These are phyloP conservation scores for Thomomys bottae DNA, from an alignment of 2,113 vertebrate genomes.

Conservation along the genomic window DNA sequence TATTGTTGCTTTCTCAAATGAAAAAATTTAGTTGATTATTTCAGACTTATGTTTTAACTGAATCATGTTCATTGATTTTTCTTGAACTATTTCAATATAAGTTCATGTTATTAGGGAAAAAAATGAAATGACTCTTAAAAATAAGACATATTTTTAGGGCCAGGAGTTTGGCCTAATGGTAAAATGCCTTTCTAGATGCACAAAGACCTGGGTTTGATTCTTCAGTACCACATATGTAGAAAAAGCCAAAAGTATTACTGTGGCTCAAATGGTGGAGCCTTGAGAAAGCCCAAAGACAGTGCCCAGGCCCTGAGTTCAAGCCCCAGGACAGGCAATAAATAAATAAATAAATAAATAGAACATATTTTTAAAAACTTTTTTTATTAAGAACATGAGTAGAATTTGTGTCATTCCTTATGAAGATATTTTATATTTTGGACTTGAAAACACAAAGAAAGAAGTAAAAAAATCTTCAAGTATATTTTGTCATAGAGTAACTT, in stretches of 20 bases:
- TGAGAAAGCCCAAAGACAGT: too few relatives aligned
- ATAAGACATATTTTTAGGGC: background rate
- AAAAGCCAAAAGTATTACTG: too few relatives aligned
- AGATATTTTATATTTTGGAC: background rate
- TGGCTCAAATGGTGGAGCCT: too few relatives aligned
- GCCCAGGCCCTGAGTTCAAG: too few relatives aligned
- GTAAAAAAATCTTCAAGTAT: background rate
- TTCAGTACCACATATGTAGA: too few relatives aligned
- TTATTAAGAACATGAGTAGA: background rate
- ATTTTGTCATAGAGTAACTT: constrained; percentile 3
- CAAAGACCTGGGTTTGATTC: too few relatives aligned
- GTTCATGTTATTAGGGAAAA: background rate
- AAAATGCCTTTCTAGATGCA: too few relatives aligned
- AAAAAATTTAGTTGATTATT: constrained; percentile 20
- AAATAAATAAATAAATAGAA: too few relatives aligned
- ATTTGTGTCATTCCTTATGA: background rate
- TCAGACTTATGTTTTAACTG: constrained; percentile 6
- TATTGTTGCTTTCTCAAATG: background rate
- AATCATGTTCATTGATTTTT: background rate
- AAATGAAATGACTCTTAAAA: background rate
- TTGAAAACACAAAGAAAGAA: background rate
- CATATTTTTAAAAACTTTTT: background rate
- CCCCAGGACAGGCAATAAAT: too few relatives aligned
- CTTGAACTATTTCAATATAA: background rate
- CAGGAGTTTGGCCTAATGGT: too few relatives aligned